Percentiles rank a stretch among this genome's conserved stretches.
Evolutionary conservation across 2,797 vertebrate genomes (phyloP).

Genomic region (Eulemur coronatus): DNA sequence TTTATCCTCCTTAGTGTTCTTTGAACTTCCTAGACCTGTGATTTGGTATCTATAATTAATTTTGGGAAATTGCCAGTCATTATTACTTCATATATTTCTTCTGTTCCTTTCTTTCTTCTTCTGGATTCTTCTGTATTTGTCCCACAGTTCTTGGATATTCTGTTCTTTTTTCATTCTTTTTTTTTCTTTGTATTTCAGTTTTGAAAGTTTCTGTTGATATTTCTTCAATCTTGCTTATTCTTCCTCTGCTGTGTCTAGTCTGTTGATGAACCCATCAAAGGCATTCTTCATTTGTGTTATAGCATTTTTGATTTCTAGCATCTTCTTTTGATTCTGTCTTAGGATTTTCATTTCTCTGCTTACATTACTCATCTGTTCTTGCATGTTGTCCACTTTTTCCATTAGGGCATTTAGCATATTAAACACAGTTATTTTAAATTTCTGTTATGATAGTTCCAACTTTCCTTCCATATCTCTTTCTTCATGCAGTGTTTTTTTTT

Average conservation of each 20-base stretch:
- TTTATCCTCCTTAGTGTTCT: neutral
- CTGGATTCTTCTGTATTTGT: neutral
- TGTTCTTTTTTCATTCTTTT: neutral
- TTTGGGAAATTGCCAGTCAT: neutral
- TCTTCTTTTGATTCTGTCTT: slow-evolving; percentile 17
- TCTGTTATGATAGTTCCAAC: neutral
- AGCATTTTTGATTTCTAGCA: neutral
- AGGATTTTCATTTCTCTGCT: neutral
- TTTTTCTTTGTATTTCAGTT: slow-evolving; percentile 43
- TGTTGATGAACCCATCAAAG: neutral
- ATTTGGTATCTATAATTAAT: neutral
- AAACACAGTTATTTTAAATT: slow-evolving; percentile 11
- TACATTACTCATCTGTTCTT: neutral
- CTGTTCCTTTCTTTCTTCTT: neutral
- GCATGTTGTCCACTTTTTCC: neutral
- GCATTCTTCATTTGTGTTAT: neutral
- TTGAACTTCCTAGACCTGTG: slow-evolving; percentile 15
- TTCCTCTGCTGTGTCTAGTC: neutral
- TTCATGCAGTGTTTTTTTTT: neutral
- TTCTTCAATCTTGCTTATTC: neutral
- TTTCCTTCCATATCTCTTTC: neutral
- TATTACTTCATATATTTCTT: slow-evolving; percentile 18
- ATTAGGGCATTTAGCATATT: slow-evolving; percentile 6
- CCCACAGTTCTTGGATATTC: neutral
- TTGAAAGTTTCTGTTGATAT: neutral